Evolutionary conservation across 2,113 vertebrate species (phyloP).

Genomic region (Tupaia chinensis): DNA sequence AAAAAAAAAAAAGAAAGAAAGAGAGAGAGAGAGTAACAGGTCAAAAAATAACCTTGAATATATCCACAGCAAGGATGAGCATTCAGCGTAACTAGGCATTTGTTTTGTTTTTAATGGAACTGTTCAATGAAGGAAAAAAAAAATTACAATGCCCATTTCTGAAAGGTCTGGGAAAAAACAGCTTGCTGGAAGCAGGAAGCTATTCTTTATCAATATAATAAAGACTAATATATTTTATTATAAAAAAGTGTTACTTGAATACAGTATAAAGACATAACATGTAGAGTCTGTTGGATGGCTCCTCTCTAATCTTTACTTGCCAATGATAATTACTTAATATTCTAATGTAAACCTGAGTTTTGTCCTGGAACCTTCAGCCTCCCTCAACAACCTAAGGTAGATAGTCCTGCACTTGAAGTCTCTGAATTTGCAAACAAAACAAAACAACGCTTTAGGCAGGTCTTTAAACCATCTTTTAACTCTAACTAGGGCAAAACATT

Average conservation of each 20-base stretch:
- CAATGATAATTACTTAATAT: not conserved
- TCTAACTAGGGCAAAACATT: not conserved
- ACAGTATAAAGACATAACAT: constrained; percentile 38
- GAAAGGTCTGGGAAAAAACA: not conserved
- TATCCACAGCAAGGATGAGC: not conserved
- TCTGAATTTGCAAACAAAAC: constrained; percentile 17
- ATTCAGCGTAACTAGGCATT: not conserved
- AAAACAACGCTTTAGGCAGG: not conserved
- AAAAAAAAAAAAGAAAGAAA: not conserved
- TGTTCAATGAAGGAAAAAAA: not conserved
- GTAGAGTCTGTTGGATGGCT: not conserved
- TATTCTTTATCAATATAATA: not conserved
- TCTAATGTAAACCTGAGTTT: not conserved
- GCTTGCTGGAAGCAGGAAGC: not conserved
- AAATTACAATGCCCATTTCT: not conserved
- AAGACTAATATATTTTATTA: constrained; percentile 1
- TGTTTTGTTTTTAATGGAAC: not conserved
- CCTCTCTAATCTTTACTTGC: constrained; percentile 37
- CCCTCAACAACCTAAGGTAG: not conserved
- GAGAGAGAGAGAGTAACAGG: too few species aligned
- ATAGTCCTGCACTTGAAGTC: not conserved
- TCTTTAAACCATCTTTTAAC: not conserved
- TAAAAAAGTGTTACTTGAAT: not conserved
- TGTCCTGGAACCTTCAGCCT: not conserved
- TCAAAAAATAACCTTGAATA: not conserved